Percentiles rank a stretch among this genome's conserved stretches.
Conservation (phyloP, 2,113 vertebrate genomes). For the Phyllostomus discolor region DNA sequence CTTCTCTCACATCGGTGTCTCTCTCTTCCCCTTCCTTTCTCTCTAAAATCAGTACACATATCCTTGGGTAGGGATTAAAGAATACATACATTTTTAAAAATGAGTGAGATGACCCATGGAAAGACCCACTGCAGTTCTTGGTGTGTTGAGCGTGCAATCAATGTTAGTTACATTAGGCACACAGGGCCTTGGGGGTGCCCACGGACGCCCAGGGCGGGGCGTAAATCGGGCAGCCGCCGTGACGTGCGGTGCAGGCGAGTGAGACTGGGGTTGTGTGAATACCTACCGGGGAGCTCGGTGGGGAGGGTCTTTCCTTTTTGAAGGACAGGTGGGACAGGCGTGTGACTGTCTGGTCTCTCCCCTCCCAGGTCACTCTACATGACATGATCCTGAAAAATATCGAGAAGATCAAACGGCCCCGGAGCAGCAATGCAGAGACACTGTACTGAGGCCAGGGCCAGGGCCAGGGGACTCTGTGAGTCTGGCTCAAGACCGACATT, state of each 20-base stretch:
- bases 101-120: not conserved
- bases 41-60: too few species aligned
- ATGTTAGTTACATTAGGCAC: not conserved
- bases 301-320: not conserved
- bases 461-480: slow-evolving; percentile 84
- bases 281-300: not conserved
- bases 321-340: not conserved
- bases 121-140: not conserved
- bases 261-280: not conserved
- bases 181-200: not conserved
- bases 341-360: not conserved
- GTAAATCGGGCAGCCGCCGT: not conserved
- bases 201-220: too few species aligned
- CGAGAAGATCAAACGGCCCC: slow-evolving; percentile 99
- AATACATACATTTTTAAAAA: not conserved
- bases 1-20: not conserved
- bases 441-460: slow-evolving; percentile 90
- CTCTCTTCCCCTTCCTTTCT: not conserved
- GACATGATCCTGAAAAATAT: slow-evolving; percentile 99
- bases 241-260: not conserved
- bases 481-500: slow-evolving; percentile 85
- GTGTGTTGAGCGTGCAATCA: not conserved
- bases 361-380: slow-evolving; percentile 93
- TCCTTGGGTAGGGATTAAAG: too few species aligned
- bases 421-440: slow-evolving; percentile 98